phyloP scores from a whole-genome alignment of 2,888 invertebrate genomes.

The Hypomecis atomaria region DNA sequence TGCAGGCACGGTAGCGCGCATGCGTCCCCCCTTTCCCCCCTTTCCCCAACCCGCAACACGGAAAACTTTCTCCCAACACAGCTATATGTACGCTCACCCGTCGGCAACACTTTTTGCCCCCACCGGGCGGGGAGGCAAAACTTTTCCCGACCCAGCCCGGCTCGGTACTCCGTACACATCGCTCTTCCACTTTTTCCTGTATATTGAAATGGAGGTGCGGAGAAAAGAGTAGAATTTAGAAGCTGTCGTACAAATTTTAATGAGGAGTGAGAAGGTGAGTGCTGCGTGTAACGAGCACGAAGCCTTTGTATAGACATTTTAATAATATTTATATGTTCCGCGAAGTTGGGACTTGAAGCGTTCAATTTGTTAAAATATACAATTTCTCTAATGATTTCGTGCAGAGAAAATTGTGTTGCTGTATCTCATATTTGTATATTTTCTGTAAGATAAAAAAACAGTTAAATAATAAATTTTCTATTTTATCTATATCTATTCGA shows the following conservation, averaged over 20 bases:
- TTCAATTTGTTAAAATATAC: constrained; percentile 44
- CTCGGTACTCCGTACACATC: constrained; percentile 81
- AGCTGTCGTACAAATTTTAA: constrained; percentile 84
- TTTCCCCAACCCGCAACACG: constrained; percentile 80
- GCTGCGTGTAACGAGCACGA: constrained; percentile 65
- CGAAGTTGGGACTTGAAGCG: constrained; percentile 47
- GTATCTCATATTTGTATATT: not conserved
- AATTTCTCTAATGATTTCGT: constrained; percentile 39
- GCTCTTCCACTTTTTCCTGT: constrained; percentile 85
- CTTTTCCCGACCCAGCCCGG: constrained; percentile 80
- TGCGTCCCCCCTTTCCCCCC: constrained; percentile 65
- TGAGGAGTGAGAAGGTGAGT: constrained; percentile 80
- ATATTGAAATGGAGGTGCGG: constrained; percentile 84
- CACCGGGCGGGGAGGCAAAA: constrained; percentile 78
- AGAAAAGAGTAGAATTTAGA: constrained; percentile 85
- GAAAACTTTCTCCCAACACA: constrained; percentile 84
- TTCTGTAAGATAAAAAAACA: no score
- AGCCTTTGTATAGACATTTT: constrained; percentile 64
- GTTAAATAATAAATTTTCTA: no score
- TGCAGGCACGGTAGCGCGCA: constrained; percentile 70
- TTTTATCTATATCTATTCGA: no score
- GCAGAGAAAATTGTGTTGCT: constrained; percentile 4
- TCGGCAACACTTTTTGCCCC: constrained; percentile 84
- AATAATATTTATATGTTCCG: constrained; percentile 55
- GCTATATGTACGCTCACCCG: constrained; percentile 80